phyloP scores from a whole-genome alignment of 2,797 vertebrate species.

The Tapera naevia region DNA sequence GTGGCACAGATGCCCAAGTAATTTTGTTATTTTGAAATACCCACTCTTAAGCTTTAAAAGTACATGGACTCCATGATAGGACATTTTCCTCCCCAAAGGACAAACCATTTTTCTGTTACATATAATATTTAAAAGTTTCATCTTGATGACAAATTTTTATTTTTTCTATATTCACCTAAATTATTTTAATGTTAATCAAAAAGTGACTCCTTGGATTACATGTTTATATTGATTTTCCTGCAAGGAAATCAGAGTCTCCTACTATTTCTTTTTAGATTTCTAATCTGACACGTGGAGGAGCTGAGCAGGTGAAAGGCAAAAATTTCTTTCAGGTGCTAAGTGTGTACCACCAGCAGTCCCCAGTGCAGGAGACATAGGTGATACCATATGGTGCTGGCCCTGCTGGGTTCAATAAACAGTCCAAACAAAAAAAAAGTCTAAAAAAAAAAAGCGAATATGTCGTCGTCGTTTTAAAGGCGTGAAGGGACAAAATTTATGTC shows the following conservation, averaged over 20 bases:
- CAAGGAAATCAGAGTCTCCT: background rate
- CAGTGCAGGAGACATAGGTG: background rate
- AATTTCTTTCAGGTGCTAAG: background rate
- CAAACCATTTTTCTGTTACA: background rate
- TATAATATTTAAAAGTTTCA: background rate
- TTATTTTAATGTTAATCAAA: background rate
- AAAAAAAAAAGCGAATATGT: background rate
- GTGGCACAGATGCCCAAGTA: background rate
- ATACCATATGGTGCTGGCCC: background rate
- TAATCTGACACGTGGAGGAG: fast-evolving
- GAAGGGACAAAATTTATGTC: background rate
- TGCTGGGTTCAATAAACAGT: background rate
- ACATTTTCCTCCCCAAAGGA: background rate
- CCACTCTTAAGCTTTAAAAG: background rate
- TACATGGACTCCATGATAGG: background rate
- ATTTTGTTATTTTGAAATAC: background rate
- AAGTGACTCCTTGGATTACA: background rate
- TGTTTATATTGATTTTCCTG: background rate
- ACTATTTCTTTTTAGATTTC: background rate
- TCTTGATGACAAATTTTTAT: background rate
- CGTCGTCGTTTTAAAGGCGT: background rate
- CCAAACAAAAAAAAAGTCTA: background rate
- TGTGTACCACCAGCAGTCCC: background rate
- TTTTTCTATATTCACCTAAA: background rate
- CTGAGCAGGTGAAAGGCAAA: background rate